Conservation (phyloP, 2,113 vertebrate species). For the Neomonachus schauinslandi region DNA sequence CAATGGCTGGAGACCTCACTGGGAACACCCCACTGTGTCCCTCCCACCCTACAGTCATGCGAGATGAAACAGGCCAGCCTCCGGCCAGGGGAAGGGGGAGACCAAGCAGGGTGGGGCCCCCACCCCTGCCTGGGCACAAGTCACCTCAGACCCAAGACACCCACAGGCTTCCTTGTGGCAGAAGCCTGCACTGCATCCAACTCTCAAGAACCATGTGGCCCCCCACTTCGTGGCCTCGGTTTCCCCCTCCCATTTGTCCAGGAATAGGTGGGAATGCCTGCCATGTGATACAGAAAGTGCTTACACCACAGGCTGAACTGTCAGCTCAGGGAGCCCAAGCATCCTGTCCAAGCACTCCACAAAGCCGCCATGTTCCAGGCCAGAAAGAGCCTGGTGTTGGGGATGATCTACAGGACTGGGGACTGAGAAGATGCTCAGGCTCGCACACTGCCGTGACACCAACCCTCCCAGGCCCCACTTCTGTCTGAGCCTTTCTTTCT, state of each 20-base stretch:
- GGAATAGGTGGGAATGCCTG: fast-evolving
- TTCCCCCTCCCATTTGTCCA: no score
- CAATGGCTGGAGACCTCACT: neutral
- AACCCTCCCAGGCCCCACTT: neutral
- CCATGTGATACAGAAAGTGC: neutral
- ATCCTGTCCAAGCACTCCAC: neutral
- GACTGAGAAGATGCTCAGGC: fast-evolving
- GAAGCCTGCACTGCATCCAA: neutral
- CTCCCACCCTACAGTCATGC: neutral
- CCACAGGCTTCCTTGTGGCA: neutral
- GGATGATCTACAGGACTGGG: neutral
- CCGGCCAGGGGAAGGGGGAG: neutral
- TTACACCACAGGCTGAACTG: neutral
- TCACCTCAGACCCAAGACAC: neutral
- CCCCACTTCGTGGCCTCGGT: neutral
- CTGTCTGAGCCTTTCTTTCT: no score
- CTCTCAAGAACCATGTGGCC: neutral
- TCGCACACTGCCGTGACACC: neutral
- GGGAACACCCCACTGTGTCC: neutral
- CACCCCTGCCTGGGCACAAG: neutral
- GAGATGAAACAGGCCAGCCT: neutral
- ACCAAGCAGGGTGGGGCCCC: neutral
- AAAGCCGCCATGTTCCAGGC: neutral
- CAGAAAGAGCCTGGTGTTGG: neutral
- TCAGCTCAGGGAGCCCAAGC: neutral